A percentile compares a stretch with the other conserved stretches of the same genome.
phyloP scores from a whole-genome alignment of 2,797 vertebrate species.

The Tenualosa thibaudeaui region DNA sequence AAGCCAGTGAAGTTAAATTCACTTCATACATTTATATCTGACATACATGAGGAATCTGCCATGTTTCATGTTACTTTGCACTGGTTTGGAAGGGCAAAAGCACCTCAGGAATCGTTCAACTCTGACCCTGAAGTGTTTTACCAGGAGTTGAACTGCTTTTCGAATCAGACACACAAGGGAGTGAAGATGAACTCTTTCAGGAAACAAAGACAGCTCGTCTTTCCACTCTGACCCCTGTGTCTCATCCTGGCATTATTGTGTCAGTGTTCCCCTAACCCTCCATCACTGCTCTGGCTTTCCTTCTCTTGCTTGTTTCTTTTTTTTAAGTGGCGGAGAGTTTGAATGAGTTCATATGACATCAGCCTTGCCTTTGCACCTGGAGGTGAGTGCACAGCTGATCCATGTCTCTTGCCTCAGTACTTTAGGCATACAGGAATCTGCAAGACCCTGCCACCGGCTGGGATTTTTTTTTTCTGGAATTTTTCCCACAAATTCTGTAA shows the following conservation, averaged over 20 bases:
- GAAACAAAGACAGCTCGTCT: neutral
- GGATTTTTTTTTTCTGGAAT: conserved; percentile 45
- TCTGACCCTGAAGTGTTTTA: neutral
- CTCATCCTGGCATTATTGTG: neutral
- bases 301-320: neutral
- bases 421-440: conserved; percentile 48
- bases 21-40: neutral
- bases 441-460: conserved; percentile 47
- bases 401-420: conserved; percentile 40
- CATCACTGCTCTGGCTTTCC: conserved; percentile 11
- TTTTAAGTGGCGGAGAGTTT: conserved; percentile 11
- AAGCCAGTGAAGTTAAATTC: too few relatives aligned
- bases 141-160: neutral
- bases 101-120: neutral
- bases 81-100: neutral
- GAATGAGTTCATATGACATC: conserved; percentile 40
- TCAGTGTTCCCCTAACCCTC: conserved; percentile 16
- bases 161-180: neutral
- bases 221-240: neutral
- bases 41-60: neutral
- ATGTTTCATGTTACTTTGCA: neutral
- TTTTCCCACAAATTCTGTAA: conserved; percentile 42
- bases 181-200: neutral
- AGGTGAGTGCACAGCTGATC: conserved; percentile 51
- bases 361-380: conserved; percentile 29